Percentiles rank a stretch among this genome's conserved stretches.
Conservation (phyloP, 37 sponge, comb jelly and placozoan genomes). For the Hormiphora californensis region DNA sequence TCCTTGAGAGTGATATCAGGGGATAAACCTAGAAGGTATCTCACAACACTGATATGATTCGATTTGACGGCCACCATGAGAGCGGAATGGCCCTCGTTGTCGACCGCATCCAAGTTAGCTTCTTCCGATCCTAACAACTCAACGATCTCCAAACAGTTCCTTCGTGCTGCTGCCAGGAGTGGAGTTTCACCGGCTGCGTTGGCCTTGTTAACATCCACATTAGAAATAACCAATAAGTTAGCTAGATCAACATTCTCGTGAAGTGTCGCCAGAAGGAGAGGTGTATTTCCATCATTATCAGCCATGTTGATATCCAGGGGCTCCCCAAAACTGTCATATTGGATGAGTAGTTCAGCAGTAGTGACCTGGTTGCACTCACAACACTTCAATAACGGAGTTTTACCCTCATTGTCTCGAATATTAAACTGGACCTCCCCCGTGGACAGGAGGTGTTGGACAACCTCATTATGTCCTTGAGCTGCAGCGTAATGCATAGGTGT, state of each 20-base stretch:
- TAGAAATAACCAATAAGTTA: not conserved
- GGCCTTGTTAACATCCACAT: not conserved
- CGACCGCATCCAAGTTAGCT: not conserved
- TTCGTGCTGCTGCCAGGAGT: not conserved
- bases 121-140: slow-evolving; percentile 17
- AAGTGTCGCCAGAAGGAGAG: not conserved
- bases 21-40: slow-evolving; percentile 12
- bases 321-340: not conserved
- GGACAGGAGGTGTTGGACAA: not conserved
- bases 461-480: slow-evolving; percentile 43
- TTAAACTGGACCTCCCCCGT: not conserved
- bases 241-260: slow-evolving; percentile 30
- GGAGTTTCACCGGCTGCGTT: slow-evolving; percentile 8
- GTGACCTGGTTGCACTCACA: slow-evolving; percentile 33
- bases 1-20: slow-evolving; percentile 25
- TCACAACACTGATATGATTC: slow-evolving; percentile 23
- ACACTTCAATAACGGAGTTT: slow-evolving; percentile 9
- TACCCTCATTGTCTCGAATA: slow-evolving; percentile 44
- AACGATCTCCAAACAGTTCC: slow-evolving; percentile 10
- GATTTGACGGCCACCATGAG: slow-evolving; percentile 22
- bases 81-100: slow-evolving; percentile 26
- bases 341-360: not conserved
- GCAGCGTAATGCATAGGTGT: slow-evolving; percentile 45
- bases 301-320: not conserved
- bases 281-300: slow-evolving; percentile 5